Base-by-base conservation (phyloP, 1,140 invertebrate species). In the Eumaeus atala region DNA sequence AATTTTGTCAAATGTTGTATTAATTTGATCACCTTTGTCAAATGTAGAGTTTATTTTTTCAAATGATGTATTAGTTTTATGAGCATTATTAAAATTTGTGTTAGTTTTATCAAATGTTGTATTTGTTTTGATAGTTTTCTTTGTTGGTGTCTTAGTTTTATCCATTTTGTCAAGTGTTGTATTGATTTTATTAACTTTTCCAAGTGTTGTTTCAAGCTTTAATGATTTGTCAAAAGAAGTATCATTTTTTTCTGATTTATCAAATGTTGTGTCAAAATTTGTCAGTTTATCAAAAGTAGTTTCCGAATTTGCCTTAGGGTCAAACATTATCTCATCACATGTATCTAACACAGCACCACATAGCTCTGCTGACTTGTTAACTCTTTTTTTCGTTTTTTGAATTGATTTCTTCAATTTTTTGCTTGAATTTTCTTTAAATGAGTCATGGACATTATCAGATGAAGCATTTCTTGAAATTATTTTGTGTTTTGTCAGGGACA, bases 271-370 rank as follows among this genome's bases (percentile, higher is more conserved):
- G 21, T 28, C 21, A 28, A 28, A 2, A 3, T 28, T 28, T 28
- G 21, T 2, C 2, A 6, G 34, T 54, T 64, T 59, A 10, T 61
- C 54, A 61, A 56, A 58, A 21, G 52, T 62, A 36, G 17, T 38
- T 57, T 62, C 55, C 21, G 52, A 6, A 28, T 28, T 28, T 28
- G 21, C 6, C 21, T 28, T 28, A 28, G 21, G 6, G 21, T 2
- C 21, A 28, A 28, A 6, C 6, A 28, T 28, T 6, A 28, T 28
- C 6, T 28, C 21, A 28, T 28, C n/a, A n/a, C n/a, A n/a, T n/a
- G n/a, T n/a, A n/a, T n/a, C n/a, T n/a, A n/a, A n/a, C n/a, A n/a
- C n/a, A n/a, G n/a, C n/a, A n/a, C n/a, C n/a, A n/a, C n/a, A n/a
- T n/a, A n/a, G n/a, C n/a, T n/a, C n/a, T n/a, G n/a, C n/a, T n/a